Evolutionary conservation across 2,113 vertebrate species (phyloP), one percentile per base, ranked within the genome.

Genomic region (Anguilla rostrata): DNA sequence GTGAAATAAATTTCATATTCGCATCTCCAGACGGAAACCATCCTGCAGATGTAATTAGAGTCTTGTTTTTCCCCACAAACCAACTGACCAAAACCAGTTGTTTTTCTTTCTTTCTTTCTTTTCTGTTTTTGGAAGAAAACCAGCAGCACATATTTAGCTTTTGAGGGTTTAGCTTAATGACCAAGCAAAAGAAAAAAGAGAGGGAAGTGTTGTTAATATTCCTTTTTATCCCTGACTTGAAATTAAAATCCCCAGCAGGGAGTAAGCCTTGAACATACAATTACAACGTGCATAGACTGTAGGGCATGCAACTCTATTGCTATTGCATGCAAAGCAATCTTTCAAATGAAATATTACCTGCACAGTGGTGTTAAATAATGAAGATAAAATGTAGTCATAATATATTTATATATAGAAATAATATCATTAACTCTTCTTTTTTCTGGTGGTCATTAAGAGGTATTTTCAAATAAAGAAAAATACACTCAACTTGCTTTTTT

Each of bases 1-100:
- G 71, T 75, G 71, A 75, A 75, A 75, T 75, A 75, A 75, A 34
- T 34, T 75, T n/a, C 71, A 29, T 75, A 29, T 75, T 75, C 34
- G 71, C 71, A 75, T 75, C 71, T 34, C 71, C 71, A 75, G 71
- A 75, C 34, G 71, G 71, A 75, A 75, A 75, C n/a, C 11, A n/a
- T 75, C 71, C 34, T 75, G 71, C 71, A 75, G 71, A 75, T 75
- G 71, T 75, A 75, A 75, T 75, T 75, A 75, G 20, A 75, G 71
- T 9, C 71, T 34, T 75, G n/a, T 75, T n/a, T 75, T n/a, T 75
- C 71, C 34, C 5, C 2, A n/a, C 26, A 7, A 75, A 34, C 71
- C 26, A 34, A 26, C 71, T 75, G 71, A 75, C 71, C 71, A 26
- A 75, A 75, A 75, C 22, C n/a, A 75, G 7, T 26, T 34, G 71